Conservation (phyloP, 2,797 vertebrate genomes). For the Notolepis coatsorum region DNA sequence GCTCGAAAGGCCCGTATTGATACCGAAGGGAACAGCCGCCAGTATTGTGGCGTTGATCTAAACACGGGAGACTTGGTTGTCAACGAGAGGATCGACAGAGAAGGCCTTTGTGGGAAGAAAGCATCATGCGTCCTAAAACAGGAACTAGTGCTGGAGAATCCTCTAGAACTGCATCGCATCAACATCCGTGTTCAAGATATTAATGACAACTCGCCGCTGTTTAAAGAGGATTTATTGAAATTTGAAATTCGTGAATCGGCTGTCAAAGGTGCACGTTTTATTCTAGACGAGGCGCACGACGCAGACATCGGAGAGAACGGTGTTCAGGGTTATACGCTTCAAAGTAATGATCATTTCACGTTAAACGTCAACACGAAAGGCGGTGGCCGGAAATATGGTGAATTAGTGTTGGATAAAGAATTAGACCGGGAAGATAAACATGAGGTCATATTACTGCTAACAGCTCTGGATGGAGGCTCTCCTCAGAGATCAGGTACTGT, state of each 20-base stretch:
- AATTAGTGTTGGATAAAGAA: constrained; percentile 51
- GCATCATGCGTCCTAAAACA: constrained; percentile 68
- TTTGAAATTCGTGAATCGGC: constrained; percentile 75
- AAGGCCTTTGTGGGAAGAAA: constrained; percentile 62
- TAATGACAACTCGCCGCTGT: constrained; percentile 81
- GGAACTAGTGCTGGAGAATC: constrained; percentile 80
- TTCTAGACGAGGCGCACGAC: constrained; percentile 72
- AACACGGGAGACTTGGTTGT: constrained; percentile 59
- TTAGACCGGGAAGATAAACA: constrained; percentile 56
- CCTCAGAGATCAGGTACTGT: constrained; percentile 60
- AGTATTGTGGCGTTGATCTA: constrained; percentile 46
- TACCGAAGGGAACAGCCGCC: constrained; percentile 24
- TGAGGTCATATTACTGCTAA: constrained; percentile 24
- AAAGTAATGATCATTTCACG: constrained; percentile 45
- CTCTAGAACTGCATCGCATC: constrained; percentile 76
- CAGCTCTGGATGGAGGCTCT: constrained; percentile 52
- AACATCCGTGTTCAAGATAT: constrained; percentile 75
- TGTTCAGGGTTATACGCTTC: constrained; percentile 49
- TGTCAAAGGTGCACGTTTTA: constrained; percentile 52
- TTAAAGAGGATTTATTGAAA: constrained; percentile 63
- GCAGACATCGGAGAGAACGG: constrained; percentile 75
- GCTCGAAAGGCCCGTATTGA: constrained; percentile 61
- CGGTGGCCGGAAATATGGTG: constrained; percentile 32
- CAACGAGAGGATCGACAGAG: constrained; percentile 62
- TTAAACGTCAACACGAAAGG: constrained; percentile 25